These are phyloP conservation scores for Eucidaris tribuloides DNA, from an alignment of 35 echinoderm and acorn worm genomes.

Conservation along the genomic window DNA sequence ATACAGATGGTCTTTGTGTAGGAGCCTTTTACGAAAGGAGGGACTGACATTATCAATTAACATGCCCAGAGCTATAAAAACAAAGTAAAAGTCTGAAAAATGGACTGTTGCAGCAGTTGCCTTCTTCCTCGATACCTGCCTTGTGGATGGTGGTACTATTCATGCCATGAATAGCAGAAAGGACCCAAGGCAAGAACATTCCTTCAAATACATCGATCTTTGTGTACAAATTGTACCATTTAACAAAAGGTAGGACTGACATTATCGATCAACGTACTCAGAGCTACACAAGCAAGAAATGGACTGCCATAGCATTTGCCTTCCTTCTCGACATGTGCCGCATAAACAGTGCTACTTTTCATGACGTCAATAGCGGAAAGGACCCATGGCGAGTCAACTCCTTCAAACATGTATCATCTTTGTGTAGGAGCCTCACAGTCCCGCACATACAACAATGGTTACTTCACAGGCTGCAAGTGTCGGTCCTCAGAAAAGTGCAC, in stretches of 20 bases:
- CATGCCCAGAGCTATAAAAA: not conserved
- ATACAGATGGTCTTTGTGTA: not conserved
- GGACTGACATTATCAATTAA: slow-evolving; percentile 6
- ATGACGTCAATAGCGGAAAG: not conserved
- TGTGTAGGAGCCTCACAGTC: not conserved
- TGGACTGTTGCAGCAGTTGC: not conserved
- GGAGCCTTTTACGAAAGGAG: slow-evolving; percentile 4
- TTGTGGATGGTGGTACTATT: no score
- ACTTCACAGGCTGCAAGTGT: not conserved
- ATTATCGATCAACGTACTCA: slow-evolving; percentile 7
- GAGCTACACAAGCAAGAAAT: slow-evolving; percentile 10
- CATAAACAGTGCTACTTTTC: not conserved
- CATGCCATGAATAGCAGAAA: no score
- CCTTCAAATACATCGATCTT: not conserved
- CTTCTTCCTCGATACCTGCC: not conserved
- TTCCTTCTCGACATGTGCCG: not conserved
- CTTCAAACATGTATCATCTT: not conserved
- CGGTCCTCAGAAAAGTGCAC: not conserved
- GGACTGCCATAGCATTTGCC: not conserved
- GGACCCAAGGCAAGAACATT: no score
- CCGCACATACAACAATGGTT: not conserved
- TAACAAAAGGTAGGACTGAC: slow-evolving; percentile 9
- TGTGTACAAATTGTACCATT: slow-evolving; percentile 1
- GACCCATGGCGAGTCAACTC: not conserved
- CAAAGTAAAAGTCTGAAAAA: no score